Conservation (phyloP, 64 coral and sea anemone species). For the Porites australiensis region DNA sequence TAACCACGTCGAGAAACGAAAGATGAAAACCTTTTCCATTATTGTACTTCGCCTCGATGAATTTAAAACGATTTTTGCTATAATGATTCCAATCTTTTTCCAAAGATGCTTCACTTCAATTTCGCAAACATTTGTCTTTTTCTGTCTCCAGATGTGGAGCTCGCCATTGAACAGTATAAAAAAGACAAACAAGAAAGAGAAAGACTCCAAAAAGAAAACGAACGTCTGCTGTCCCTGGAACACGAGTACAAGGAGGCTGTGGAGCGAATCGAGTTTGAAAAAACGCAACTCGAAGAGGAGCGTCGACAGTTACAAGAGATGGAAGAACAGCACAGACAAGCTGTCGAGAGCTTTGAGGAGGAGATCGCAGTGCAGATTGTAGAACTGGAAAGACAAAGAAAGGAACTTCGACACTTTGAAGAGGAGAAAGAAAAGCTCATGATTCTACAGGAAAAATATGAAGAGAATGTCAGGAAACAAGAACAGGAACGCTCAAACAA, state of each 20-base stretch:
- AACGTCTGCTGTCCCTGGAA: conserved; percentile 83
- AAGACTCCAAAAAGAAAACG: conserved; percentile 91
- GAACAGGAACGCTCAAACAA: conserved; percentile 62
- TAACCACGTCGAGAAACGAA: no score
- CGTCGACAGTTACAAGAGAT: conserved; percentile 80
- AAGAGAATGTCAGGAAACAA: conserved; percentile 71
- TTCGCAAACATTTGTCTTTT: neutral
- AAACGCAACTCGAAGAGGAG: conserved; percentile 88
- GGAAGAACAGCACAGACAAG: conserved; percentile 88
- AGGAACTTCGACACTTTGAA: conserved; percentile 83
- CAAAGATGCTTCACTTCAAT: no score
- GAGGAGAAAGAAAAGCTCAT: conserved; percentile 87
- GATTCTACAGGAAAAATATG: conserved; percentile 76
- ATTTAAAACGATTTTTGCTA: no score
- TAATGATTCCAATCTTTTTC: no score
- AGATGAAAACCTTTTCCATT: no score
- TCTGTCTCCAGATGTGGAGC: conserved; percentile 80
- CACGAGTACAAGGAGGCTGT: conserved; percentile 91
- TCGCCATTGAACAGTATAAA: conserved; percentile 97
- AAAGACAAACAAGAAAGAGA: conserved; percentile 94
- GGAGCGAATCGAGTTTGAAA: conserved; percentile 89
- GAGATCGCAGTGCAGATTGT: conserved; percentile 94
- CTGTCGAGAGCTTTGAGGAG: conserved; percentile 88
- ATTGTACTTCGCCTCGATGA: no score
- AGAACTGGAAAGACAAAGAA: conserved; percentile 87